These are phyloP conservation scores for Leptocoma aspasia DNA, from an alignment of 2,113 vertebrate genomes.

Conservation along the genomic window DNA sequence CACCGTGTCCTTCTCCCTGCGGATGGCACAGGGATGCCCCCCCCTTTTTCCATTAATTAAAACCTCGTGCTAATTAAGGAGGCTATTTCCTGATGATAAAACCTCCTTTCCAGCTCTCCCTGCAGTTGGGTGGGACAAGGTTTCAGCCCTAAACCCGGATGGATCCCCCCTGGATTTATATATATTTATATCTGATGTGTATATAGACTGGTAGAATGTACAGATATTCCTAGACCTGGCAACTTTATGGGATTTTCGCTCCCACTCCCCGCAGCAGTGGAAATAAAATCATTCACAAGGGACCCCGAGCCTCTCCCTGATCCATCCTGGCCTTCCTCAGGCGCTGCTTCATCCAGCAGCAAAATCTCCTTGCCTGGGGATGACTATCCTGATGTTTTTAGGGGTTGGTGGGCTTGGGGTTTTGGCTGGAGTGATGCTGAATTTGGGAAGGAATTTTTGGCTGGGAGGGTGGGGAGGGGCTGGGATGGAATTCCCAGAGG, in stretches of 20 bases:
- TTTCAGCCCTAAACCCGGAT: conserved; percentile 22
- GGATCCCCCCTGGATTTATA: background rate
- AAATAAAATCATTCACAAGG: conserved; percentile 60
- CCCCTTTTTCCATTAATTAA: background rate
- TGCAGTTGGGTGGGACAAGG: background rate
- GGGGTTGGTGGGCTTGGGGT: background rate
- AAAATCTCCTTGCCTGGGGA: rapidly evolving
- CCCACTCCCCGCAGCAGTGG: conserved; percentile 25
- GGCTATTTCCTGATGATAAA: background rate
- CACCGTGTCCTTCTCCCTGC: background rate
- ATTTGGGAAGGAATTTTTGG: background rate
- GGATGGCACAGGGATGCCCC: background rate
- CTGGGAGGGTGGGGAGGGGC: background rate
- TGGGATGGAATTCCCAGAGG: background rate
- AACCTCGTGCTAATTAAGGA: background rate
- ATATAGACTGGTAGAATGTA: conserved; percentile 61
- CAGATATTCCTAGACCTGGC: conserved; percentile 13
- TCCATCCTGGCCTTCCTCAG: background rate
- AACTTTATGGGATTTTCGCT: conserved; percentile 19
- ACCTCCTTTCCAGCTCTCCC: background rate
- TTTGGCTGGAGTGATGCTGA: rapidly evolving
- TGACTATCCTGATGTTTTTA: rapidly evolving
- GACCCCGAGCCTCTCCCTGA: background rate
- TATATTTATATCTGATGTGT: conserved; percentile 60
- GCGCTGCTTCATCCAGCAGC: background rate